Conservation (phyloP, 1,140 invertebrate species). For the Cydia splendana region DNA sequence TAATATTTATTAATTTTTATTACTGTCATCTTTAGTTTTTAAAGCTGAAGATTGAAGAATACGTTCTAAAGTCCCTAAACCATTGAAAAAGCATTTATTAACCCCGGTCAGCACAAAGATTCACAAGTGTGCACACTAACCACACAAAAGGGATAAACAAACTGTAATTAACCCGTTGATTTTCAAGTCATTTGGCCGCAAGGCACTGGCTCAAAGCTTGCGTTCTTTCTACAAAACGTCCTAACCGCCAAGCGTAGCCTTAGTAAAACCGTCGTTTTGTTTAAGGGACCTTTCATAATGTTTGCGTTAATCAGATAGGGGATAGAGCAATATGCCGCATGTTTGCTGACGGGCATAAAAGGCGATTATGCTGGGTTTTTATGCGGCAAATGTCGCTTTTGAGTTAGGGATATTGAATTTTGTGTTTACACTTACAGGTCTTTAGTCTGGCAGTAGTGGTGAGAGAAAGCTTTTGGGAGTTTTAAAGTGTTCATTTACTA, state of each 20-base stretch:
- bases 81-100: not conserved
- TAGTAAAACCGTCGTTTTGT: not conserved
- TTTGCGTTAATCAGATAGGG: conserved; percentile 68
- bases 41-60: too few species aligned
- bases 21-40: too few species aligned
- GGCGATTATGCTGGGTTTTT: conserved; percentile 44
- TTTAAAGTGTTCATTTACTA: too few species aligned
- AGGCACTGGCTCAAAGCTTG: conserved; percentile 46
- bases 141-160: conserved; percentile 55
- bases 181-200: conserved; percentile 51
- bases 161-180: conserved; percentile 61
- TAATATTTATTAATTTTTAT: too few species aligned
- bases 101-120: not conserved
- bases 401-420: not conserved
- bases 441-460: not conserved
- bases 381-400: conserved; percentile 48
- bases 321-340: conserved; percentile 62
- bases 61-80: not conserved
- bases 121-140: conserved; percentile 25
- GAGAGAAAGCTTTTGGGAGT: not conserved
- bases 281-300: conserved; percentile 48
- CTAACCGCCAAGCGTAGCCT: not conserved
- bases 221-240: not conserved
- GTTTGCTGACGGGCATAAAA: conserved; percentile 52
- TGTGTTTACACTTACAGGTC: not conserved